Conservation (phyloP, 1,140 invertebrate species). For the Drosophila pallidifrons region DNA sequence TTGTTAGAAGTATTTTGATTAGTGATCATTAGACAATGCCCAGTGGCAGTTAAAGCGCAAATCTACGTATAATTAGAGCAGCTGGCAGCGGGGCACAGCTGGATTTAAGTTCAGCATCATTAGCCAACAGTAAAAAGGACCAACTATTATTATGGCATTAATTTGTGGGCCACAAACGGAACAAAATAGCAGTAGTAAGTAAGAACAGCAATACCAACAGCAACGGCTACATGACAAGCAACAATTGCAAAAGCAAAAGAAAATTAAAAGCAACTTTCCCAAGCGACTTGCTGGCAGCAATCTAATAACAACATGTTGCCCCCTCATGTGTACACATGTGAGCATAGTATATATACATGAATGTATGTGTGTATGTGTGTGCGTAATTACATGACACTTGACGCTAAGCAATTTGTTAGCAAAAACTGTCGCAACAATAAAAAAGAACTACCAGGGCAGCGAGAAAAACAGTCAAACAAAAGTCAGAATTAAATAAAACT, state of each 20-base stretch:
- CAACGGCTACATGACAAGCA: slow-evolving; percentile 49
- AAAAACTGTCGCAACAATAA: slow-evolving; percentile 82
- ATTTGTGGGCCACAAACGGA: slow-evolving; percentile 57
- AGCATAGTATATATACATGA: not conserved
- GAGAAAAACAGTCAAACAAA: slow-evolving; percentile 61
- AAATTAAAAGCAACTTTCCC: slow-evolving; percentile 80
- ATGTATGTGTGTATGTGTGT: slow-evolving; percentile 41
- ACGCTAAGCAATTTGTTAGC: slow-evolving; percentile 84
- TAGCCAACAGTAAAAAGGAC: slow-evolving; percentile 60
- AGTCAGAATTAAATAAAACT: slow-evolving; percentile 82
- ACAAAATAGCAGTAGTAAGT: slow-evolving; percentile 27
- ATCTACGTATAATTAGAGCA: slow-evolving; percentile 74
- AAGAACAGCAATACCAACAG: slow-evolving; percentile 2
- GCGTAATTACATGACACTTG: slow-evolving; percentile 84
- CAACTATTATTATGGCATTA: slow-evolving; percentile 81
- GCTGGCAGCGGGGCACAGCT: slow-evolving; percentile 69
- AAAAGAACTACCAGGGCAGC: slow-evolving; percentile 68
- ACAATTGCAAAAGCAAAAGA: slow-evolving; percentile 57
- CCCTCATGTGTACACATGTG: slow-evolving; percentile 34
- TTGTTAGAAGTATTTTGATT: not conserved
- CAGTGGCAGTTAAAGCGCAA: slow-evolving; percentile 47
- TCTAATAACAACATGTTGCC: slow-evolving; percentile 81
- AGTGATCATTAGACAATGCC: slow-evolving; percentile 33
- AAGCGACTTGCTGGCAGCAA: slow-evolving; percentile 75
- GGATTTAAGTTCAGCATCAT: slow-evolving; percentile 74